Evolutionary conservation across 1,140 invertebrate genomes (phyloP).

Genomic region (Pogonomyrmex californicus): DNA sequence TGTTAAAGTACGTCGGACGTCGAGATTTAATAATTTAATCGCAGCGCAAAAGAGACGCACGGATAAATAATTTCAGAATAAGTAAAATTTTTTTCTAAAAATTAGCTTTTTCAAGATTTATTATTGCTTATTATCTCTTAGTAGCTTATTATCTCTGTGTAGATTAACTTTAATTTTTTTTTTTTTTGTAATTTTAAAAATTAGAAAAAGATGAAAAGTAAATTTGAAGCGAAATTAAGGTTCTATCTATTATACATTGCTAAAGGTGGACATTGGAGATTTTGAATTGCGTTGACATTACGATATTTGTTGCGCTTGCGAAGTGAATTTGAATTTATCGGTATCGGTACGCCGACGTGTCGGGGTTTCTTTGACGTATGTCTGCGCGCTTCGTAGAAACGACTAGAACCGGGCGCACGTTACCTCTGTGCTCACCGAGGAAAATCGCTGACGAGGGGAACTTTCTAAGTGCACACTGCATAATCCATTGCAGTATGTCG

Average conservation of each 20-base stretch:
- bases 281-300: neutral
- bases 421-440: constrained; percentile 41
- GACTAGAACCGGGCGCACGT: neutral
- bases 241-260: too few relatives aligned
- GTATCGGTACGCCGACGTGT: constrained; percentile 10
- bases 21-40: neutral
- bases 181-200: too few relatives aligned
- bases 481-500: constrained; percentile 70
- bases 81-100: neutral
- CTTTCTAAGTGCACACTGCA: constrained; percentile 74
- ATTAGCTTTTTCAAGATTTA: neutral
- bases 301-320: constrained; percentile 15
- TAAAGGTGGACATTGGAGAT: too few relatives aligned
- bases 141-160: too few relatives aligned
- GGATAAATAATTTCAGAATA: neutral
- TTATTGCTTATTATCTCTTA: too few relatives aligned
- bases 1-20: neutral
- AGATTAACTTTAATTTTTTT: too few relatives aligned
- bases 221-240: too few relatives aligned
- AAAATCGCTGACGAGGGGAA: constrained; percentile 66
- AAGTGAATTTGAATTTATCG: constrained; percentile 23
- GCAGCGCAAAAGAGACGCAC: neutral
- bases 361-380: constrained; percentile 32
- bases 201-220: too few relatives aligned
- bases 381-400: constrained; percentile 37